Base-by-base conservation (phyloP, 2,888 invertebrate species). In the Cynaeus angustus region DNA sequence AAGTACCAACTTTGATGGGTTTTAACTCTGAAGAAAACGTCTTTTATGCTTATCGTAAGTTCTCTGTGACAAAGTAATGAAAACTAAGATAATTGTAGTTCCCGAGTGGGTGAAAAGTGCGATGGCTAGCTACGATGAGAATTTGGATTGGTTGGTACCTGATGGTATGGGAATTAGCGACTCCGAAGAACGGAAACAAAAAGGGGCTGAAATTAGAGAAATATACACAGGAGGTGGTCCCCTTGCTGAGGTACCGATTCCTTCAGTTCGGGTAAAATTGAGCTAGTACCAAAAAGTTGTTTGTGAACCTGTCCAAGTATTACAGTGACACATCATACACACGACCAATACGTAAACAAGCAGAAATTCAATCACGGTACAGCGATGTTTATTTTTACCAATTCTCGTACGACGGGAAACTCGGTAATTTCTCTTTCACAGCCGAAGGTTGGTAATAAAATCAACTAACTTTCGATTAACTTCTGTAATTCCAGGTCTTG, bases 401-500 rank as follows among this genome's bases (percentile, higher is more conserved):
- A n/a, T 56, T 56, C 10, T 56, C 56, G 6, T 56, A 56, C 16
- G 41, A 56, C 12, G 56, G 56, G 10, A 12, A n/a, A 21, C 1
- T 56, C 7, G 56, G 56, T 16, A 56, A 56, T 33, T 14, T 56
- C 8, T 37, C 37, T 26, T 10, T 16, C 8, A 10, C 13, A 14
- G 8, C 41, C 16, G 16, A 56, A 38, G 56, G 55, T 16, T 5
- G n/a, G n/a, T n/a, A n/a, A n/a, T n/a, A n/a, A n/a, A n/a, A n/a
- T n/a, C n/a, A n/a, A n/a, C n/a, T n/a, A n/a, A n/a, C n/a, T n/a
- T n/a, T n/a, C n/a, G n/a, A n/a, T n/a, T n/a, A n/a, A n/a, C n/a
- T n/a, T n/a, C n/a, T n/a, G n/a, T n/a, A 10, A 10, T 4, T 45
- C 14, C 26, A 79, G 79, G 76, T 13, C 68, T 73, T 33, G 75